These are phyloP conservation scores for Galbula dea DNA, from an alignment of 2,113 vertebrate species.

Conservation along the genomic window DNA sequence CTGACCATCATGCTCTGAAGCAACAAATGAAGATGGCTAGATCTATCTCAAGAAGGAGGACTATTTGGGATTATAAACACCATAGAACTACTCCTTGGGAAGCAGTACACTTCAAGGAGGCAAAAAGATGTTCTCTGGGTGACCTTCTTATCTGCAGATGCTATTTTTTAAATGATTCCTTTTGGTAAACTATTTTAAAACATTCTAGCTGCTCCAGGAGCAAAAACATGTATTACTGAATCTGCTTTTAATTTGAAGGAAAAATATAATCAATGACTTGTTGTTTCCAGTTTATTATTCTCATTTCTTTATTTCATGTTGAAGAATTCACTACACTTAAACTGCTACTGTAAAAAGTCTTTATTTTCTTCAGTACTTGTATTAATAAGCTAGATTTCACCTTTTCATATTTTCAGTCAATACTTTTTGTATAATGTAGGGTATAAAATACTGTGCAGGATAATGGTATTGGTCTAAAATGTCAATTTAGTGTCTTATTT, in stretches of 20 bases:
- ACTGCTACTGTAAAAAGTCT: neutral
- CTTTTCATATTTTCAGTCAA: neutral
- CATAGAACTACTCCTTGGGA: neutral
- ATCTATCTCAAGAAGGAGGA: neutral
- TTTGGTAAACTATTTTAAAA: neutral
- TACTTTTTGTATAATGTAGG: neutral
- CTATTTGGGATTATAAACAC: neutral
- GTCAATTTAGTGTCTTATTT: neutral
- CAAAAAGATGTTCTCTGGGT: neutral
- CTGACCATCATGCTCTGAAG: neutral
- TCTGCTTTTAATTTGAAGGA: conserved; percentile 20
- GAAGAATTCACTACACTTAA: neutral
- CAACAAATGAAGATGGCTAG: neutral
- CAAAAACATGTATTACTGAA: neutral
- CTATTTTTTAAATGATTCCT: neutral
- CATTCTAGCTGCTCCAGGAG: neutral
- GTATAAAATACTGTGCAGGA: neutral
- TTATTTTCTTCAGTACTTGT: neutral
- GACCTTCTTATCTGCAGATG: neutral
- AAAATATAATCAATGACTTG: conserved; percentile 2
- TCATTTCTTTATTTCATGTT: neutral
- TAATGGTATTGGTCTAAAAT: neutral
- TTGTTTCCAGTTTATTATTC: neutral
- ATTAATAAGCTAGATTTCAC: neutral
- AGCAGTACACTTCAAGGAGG: neutral